Percentiles rank a stretch among this genome's conserved stretches.
phyloP scores from a whole-genome alignment of 2,797 vertebrate species.

The Gambelia wislizenii region DNA sequence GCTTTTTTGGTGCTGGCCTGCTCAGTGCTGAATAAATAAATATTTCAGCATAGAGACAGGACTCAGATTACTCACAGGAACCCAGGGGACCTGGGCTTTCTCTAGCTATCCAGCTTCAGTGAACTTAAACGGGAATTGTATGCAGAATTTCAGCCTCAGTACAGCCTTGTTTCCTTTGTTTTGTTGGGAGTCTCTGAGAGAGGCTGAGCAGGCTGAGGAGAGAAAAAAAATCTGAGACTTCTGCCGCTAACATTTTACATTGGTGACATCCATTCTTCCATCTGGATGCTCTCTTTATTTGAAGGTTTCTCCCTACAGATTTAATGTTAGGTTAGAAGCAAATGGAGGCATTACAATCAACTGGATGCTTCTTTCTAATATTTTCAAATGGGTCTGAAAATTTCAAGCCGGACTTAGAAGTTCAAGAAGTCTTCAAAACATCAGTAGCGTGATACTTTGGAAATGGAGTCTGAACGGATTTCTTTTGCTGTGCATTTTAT shows the following conservation, averaged over 20 bases:
- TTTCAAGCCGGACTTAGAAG: background rate
- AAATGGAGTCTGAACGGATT: background rate
- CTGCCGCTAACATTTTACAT: too few relatives aligned
- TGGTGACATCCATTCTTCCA: background rate
- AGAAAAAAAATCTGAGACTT: background rate
- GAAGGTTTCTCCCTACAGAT: background rate
- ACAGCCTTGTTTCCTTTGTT: background rate
- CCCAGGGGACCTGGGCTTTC: background rate
- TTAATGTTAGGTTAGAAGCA: background rate
- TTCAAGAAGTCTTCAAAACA: background rate
- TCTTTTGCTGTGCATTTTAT: background rate
- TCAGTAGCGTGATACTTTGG: background rate
- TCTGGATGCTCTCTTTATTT: background rate
- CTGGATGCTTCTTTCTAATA: background rate
- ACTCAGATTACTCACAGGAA: background rate
- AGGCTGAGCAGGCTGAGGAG: background rate
- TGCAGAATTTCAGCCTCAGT: background rate
- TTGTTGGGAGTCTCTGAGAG: background rate
- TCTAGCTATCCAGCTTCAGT: background rate
- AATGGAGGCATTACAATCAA: background rate
- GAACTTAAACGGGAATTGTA: background rate
- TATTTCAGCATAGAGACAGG: slow-evolving; percentile 6
- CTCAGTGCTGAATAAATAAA: slow-evolving; percentile 7
- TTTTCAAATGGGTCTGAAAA: background rate
- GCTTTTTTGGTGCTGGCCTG: background rate